Evolutionary conservation across 2,113 vertebrate species (phyloP), one percentile per base, ranked within the genome.

Genomic region (Leiothrix lutea): DNA sequence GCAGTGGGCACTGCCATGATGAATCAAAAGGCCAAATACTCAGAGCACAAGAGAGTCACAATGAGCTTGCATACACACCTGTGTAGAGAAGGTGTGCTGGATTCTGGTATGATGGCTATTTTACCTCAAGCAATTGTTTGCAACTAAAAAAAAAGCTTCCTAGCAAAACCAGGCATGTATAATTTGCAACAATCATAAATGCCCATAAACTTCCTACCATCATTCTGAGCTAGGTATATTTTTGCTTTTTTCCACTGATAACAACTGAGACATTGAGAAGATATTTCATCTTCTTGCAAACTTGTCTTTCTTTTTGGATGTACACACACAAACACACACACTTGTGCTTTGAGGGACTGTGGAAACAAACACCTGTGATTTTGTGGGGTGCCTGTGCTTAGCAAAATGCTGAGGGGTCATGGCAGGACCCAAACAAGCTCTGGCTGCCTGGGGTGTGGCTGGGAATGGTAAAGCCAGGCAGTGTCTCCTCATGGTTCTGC

Each of bases 41-140:
- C 40, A 18, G 54, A 80, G 47, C 14, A 14, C 2, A 3, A 29
- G n/a, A 20, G 11, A 70, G 35, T 26, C 4, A 10, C 2, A 14
- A 47, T 0, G 2, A 56, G 12, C 16, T 60, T 35, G 16, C 16
- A 20, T 6, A 29, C 6, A 15, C 0, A 1, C 19, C n/a, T 54
- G 12, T 38, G 38, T 2, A 10, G 14, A 47, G 26, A 73, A 58
- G 38, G 38, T 2, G 0, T 29, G 9, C 29, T n/a, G 29, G n/a
- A 42, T 70, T 71, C 60, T 11, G 58, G 8, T 10, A 38, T 6
- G 21, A 62, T 31, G 42, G 23, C 21, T 73, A 6, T 64, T 81
- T 78, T 71, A 84, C 31, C 50, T 64, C 36, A 81, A 67, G 24
- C 5, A 36, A 15, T 53, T 58, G 8, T 44, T 71, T 71, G 18